Evolutionary conservation across 2,797 vertebrate genomes (phyloP).

Genomic region (Alfaro cultratus): DNA sequence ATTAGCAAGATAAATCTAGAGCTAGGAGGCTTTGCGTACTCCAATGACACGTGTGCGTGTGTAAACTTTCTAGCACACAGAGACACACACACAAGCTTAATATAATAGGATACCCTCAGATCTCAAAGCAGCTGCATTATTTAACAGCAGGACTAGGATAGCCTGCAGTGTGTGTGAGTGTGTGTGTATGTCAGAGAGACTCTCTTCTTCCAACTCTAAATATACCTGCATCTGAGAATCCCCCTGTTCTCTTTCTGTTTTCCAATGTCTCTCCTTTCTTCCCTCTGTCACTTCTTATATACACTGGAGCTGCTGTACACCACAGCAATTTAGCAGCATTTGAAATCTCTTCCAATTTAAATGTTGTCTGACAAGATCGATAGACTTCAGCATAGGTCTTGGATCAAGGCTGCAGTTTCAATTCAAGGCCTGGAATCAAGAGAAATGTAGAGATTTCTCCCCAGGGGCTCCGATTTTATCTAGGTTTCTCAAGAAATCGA

Average conservation of each 20-base stretch:
- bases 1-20: slow-evolving; percentile 14
- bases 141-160: slow-evolving; percentile 72
- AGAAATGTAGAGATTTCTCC: slow-evolving; percentile 19
- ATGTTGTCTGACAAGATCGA: slow-evolving; percentile 27
- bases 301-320: slow-evolving; percentile 18
- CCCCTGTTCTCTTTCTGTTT: slow-evolving; percentile 44
- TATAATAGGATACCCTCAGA: slow-evolving; percentile 70
- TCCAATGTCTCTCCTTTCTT: slow-evolving; percentile 24
- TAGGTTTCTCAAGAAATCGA: slow-evolving; percentile 27
- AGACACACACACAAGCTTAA: slow-evolving; percentile 33
- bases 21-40: slow-evolving; percentile 20
- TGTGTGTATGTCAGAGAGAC: slow-evolving; percentile 37
- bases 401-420: slow-evolving; percentile 26
- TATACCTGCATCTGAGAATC: slow-evolving; percentile 72
- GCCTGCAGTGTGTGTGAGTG: slow-evolving; percentile 56
- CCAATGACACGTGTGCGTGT: slow-evolving; percentile 35
- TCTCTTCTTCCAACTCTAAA: slow-evolving; percentile 68
- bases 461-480: slow-evolving; percentile 15
- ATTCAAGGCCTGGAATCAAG: slow-evolving; percentile 30
- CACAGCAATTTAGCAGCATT: slow-evolving; percentile 29
- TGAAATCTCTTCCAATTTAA: slow-evolving; percentile 40
- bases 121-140: slow-evolving; percentile 76
- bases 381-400: slow-evolving; percentile 10
- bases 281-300: slow-evolving; percentile 27
- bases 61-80: slow-evolving; percentile 19